phyloP scores from a whole-genome alignment of 92 coral and sea anemone genomes.

The Chrysogorgia sp. region DNA sequence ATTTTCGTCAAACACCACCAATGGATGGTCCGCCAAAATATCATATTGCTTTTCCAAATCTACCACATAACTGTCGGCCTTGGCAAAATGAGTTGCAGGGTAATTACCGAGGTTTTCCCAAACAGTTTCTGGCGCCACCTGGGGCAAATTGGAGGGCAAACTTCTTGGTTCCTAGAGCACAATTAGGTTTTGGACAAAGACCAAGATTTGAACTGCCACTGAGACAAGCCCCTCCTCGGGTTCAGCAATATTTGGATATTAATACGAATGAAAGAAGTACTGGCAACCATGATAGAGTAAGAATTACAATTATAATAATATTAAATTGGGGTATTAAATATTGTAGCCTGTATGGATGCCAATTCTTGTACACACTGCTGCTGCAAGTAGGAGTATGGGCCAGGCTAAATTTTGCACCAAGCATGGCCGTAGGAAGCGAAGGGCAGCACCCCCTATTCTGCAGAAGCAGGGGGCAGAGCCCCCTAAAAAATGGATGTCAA shows the following conservation, averaged over 20 bases:
- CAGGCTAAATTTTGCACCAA: no score
- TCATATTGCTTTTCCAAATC: neutral
- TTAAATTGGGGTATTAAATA: no score
- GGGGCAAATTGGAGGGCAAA: neutral
- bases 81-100: neutral
- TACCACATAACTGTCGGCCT: neutral
- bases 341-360: neutral
- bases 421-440: no score
- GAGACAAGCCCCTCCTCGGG: neutral
- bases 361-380: neutral
- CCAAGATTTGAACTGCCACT: neutral
- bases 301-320: neutral
- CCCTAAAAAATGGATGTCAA: no score
- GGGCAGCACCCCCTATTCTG: no score
- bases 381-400: no score
- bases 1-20: neutral
- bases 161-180: neutral
- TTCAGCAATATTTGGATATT: constrained; percentile 22
- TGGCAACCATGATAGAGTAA: constrained; percentile 14
- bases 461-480: no score
- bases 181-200: neutral
- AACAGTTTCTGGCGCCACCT: neutral
- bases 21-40: constrained; percentile 10
- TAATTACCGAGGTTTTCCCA: neutral
- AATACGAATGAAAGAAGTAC: neutral